Conservation (phyloP, 2,888 invertebrate species). For the Heliconius sara region DNA sequence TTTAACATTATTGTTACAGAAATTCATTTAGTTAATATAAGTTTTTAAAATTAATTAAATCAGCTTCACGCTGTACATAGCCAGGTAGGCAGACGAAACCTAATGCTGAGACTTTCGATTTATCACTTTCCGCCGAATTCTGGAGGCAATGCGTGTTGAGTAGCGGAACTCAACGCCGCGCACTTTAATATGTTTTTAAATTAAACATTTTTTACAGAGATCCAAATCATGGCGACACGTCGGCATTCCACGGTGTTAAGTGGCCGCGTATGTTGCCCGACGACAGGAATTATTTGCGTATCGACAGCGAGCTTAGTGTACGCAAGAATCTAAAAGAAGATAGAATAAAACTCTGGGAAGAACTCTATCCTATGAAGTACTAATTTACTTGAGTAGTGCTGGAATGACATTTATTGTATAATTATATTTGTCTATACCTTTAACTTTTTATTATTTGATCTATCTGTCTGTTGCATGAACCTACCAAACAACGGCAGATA, state of each 20-base stretch:
- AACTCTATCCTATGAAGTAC: constrained; percentile 64
- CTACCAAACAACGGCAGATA: no score
- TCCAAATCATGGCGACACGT: constrained; percentile 55
- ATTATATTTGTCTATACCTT: no score
- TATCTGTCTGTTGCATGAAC: no score
- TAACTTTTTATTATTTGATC: no score
- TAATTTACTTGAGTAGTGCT: constrained; percentile 35
- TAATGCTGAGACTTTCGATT: constrained; percentile 42
- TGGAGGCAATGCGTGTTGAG: constrained; percentile 41
- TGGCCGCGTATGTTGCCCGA: constrained; percentile 63
- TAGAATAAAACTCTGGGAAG: constrained; percentile 63
- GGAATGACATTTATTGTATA: not conserved
- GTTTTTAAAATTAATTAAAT: no score
- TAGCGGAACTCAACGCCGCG: no score
- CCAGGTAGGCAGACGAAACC: constrained; percentile 22
- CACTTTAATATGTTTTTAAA: not conserved
- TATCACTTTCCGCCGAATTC: no score
- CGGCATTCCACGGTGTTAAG: constrained; percentile 49
- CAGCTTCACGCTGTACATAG: no score
- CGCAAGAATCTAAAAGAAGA: constrained; percentile 59
- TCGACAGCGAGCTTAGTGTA: constrained; percentile 54
- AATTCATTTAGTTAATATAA: constrained; percentile 53
- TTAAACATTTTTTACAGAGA: constrained; percentile 52
- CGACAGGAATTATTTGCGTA: constrained; percentile 58
- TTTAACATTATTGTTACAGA: constrained; percentile 48